A percentile compares a stretch with the other conserved stretches of the same genome.
Evolutionary conservation across 2,797 vertebrate genomes (phyloP).

Genomic region (Octomys mimax): DNA sequence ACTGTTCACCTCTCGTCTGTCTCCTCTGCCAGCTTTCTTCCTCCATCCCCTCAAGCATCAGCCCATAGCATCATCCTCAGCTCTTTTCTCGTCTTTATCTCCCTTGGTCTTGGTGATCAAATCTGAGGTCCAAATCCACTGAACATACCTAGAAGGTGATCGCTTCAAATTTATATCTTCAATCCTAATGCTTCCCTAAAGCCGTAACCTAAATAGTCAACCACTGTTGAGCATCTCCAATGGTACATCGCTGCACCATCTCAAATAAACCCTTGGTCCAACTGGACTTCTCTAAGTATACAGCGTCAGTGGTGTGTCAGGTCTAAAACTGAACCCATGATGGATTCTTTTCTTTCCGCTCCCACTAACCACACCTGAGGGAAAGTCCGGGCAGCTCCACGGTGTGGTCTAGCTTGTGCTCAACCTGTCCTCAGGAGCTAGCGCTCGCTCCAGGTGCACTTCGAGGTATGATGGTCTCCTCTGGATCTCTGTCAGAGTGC

Average conservation of each 20-base stretch:
- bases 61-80: not conserved
- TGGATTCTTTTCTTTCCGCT: not conserved
- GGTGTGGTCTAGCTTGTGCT: not conserved
- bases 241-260: not conserved
- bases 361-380: not conserved
- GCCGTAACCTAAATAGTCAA: not conserved
- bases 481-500: not conserved
- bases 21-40: not conserved
- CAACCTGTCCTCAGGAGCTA: not conserved
- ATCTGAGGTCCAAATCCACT: not conserved
- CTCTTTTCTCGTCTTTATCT: not conserved
- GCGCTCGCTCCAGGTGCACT: not conserved
- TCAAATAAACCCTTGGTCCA: not conserved
- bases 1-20: not conserved
- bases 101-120: not conserved
- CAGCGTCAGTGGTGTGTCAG: not conserved
- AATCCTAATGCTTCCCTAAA: not conserved
- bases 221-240: not conserved
- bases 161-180: not conserved
- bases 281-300: not conserved
- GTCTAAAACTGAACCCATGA: not conserved
- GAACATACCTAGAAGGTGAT: not conserved
- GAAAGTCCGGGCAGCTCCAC: not conserved
- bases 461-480: not conserved
- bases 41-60: not conserved